Evolutionary conservation across 2,888 invertebrate genomes (phyloP).

Genomic region (Aphrophora alni): DNA sequence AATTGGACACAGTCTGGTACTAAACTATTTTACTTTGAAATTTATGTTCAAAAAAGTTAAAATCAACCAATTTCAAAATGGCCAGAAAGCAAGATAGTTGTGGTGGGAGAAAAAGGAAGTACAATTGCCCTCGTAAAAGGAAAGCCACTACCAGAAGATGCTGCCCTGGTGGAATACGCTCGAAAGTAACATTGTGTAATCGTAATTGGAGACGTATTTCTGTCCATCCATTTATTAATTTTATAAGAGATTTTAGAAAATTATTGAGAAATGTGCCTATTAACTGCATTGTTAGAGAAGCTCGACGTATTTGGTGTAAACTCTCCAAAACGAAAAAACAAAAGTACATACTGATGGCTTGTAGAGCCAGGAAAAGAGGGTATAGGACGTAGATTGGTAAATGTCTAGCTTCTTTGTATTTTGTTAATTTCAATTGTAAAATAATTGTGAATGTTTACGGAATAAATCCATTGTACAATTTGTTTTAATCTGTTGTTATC

Average conservation of each 20-base stretch:
- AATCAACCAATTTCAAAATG: too few relatives aligned
- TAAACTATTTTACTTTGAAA: too few relatives aligned
- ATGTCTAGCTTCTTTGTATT: too few relatives aligned
- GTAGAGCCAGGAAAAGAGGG: constrained; percentile 18
- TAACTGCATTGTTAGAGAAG: neutral
- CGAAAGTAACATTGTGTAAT: constrained; percentile 33
- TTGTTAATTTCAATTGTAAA: too few relatives aligned
- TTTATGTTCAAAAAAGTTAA: too few relatives aligned
- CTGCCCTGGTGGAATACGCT: constrained; percentile 14
- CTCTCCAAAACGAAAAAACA: neutral
- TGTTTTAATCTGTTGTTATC: too few relatives aligned
- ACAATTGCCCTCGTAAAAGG: constrained; percentile 3
- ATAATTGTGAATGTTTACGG: too few relatives aligned
- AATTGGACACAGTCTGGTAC: too few relatives aligned
- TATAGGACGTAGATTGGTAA: constrained; percentile 21
- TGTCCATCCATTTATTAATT: constrained; percentile 38
- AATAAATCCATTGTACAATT: too few relatives aligned
- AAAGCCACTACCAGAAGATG: constrained; percentile 22
- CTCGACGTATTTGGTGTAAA: constrained; percentile 4
- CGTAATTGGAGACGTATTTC: constrained; percentile 34
- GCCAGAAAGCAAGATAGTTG: neutral
- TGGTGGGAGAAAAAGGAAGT: constrained; percentile 17
- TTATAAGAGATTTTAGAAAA: constrained; percentile 30
- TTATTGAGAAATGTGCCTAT: neutral
- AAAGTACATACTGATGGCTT: constrained; percentile 7